phyloP scores from a whole-genome alignment of 1,140 invertebrate species.

The Danaus plexippus region DNA sequence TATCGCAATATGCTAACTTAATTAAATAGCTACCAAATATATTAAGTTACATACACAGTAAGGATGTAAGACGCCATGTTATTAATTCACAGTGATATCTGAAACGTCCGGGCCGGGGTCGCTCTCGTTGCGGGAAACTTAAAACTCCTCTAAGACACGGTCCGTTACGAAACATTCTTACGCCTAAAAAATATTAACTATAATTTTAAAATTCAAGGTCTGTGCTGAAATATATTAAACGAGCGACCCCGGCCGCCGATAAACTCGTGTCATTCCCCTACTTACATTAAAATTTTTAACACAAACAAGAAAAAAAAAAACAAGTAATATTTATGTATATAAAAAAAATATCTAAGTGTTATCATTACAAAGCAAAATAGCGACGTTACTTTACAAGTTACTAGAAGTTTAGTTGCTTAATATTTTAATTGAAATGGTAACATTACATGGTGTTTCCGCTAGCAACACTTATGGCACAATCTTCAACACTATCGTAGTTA shows the following conservation, averaged over 20 bases:
- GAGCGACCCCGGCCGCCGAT: neutral
- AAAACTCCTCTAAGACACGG: too few species aligned
- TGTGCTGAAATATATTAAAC: too few species aligned
- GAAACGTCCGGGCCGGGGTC: conserved; percentile 24
- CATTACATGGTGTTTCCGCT: conserved; percentile 63
- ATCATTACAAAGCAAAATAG: conserved; percentile 57
- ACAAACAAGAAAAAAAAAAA: conserved; percentile 49
- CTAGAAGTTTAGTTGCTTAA: conserved; percentile 39
- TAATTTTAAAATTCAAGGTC: too few species aligned
- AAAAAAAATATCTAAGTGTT: conserved; percentile 52
- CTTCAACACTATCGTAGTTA: conserved; percentile 48
- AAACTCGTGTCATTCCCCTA: conserved; percentile 54
- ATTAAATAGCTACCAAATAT: conserved; percentile 68
- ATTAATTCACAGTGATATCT: conserved; percentile 49
- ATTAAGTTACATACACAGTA: conserved; percentile 65
- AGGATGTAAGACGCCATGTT: conserved; percentile 56
- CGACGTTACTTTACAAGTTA: conserved; percentile 54
- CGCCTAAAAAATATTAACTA: too few species aligned
- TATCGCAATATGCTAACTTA: conserved; percentile 57
- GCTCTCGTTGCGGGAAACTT: conserved; percentile 27
- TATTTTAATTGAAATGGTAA: conserved; percentile 52
- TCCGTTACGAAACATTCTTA: too few species aligned
- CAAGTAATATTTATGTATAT: conserved; percentile 47
- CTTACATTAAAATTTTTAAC: conserved; percentile 56
- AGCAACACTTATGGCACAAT: conserved; percentile 66